These are phyloP conservation scores for Harpegnathos saltator DNA, from an alignment of 1,140 invertebrate species.

Conservation along the genomic window DNA sequence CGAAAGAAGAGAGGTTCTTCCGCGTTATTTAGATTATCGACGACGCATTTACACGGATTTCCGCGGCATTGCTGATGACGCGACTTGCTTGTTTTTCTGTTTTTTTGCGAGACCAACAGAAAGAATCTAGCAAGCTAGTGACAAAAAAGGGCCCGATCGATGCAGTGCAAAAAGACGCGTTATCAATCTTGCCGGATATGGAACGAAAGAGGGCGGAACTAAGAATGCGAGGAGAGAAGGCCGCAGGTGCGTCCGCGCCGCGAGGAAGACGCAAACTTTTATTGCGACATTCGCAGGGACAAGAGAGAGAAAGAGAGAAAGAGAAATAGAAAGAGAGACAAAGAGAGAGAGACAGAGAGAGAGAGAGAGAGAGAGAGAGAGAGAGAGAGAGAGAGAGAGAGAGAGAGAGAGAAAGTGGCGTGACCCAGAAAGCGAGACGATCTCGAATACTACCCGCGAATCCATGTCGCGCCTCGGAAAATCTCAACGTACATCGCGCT, in stretches of 20 bases:
- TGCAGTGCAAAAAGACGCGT: conserved; percentile 31
- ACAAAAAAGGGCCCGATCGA: not conserved
- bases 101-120: conserved; percentile 13
- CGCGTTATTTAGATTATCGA: conserved; percentile 48
- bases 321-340: no score
- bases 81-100: no score
- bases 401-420: no score
- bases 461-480: conserved; percentile 30
- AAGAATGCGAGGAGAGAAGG: conserved; percentile 3
- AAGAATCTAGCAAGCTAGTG: not conserved
- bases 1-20: not conserved
- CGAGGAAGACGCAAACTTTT: conserved; percentile 65
- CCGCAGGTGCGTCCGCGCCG: conserved; percentile 62
- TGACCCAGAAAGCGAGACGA: conserved; percentile 62
- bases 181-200: conserved; percentile 56
- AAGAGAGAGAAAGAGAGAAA: no score
- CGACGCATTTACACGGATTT: conserved; percentile 58
- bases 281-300: conserved; percentile 49
- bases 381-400: no score
- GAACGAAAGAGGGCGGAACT: not conserved
- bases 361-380: no score
- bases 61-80: conserved; percentile 25
- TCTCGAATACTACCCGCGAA: conserved; percentile 35
- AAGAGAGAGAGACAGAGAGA: no score
- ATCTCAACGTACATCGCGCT: conserved; percentile 18